These are phyloP conservation scores for Hofmannophila pseudospretella DNA, from an alignment of 2,888 invertebrate genomes.

Conservation along the genomic window DNA sequence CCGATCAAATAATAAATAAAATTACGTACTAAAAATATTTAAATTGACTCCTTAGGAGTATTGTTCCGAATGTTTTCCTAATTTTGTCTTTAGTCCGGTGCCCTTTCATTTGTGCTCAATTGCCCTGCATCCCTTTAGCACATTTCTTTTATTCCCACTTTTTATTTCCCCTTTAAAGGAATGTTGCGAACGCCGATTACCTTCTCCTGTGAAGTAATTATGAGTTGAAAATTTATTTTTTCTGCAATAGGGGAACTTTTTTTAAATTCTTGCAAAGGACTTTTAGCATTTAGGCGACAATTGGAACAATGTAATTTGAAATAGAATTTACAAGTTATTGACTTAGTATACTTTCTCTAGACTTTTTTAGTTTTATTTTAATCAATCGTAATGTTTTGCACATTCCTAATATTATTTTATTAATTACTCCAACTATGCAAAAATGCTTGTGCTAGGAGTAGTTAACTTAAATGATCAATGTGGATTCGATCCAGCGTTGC, in stretches of 20 bases:
- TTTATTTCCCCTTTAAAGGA: slow-evolving; percentile 52
- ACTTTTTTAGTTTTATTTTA: too few species aligned
- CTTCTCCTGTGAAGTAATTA: slow-evolving; percentile 48
- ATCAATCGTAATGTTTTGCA: too few species aligned
- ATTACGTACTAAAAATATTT: too few species aligned
- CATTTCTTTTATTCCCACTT: slow-evolving; percentile 67
- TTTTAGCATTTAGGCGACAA: slow-evolving; percentile 6
- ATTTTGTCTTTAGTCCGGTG: slow-evolving; percentile 53
- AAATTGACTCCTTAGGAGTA: slow-evolving; percentile 28
- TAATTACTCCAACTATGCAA: too few species aligned
- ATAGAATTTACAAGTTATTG: not conserved
- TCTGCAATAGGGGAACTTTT: slow-evolving; percentile 25
- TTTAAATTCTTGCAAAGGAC: slow-evolving; percentile 4
- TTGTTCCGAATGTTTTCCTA: slow-evolving; percentile 54
- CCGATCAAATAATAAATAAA: too few species aligned
- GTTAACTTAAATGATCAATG: too few species aligned
- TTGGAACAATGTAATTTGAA: not conserved
- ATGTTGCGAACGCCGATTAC: slow-evolving; percentile 44
- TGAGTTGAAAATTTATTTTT: slow-evolving; percentile 43
- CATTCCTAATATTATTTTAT: too few species aligned
- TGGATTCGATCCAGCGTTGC: too few species aligned
- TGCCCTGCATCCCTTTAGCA: slow-evolving; percentile 64
- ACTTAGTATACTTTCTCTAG: not conserved
- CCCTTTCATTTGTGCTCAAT: slow-evolving; percentile 70
- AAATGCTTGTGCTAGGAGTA: too few species aligned